Base-by-base conservation (phyloP, 2,797 vertebrate genomes). In the Muscicapa striata region DNA sequence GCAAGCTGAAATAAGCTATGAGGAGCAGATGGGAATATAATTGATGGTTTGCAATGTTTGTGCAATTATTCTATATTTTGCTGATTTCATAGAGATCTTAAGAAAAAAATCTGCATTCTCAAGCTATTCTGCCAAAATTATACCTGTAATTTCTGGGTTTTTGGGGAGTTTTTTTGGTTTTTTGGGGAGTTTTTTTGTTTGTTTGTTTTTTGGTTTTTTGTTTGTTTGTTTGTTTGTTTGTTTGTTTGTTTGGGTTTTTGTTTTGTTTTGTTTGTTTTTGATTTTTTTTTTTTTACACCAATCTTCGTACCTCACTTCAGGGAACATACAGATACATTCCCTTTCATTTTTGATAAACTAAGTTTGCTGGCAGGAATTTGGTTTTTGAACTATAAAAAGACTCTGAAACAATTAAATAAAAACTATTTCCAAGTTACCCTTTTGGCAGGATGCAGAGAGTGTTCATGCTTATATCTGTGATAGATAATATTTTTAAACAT, bases 21-120 rank as follows among this genome's bases (percentile, higher is more conserved):
- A 76, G n/a, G 38, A 96, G 54, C 76, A 95, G 78, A 89, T 78
- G 70, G 66, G 49, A 70, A 29, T 62, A 81, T 55, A 96, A 87
- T 62, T 95, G 72, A 41, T 22, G 22, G 10, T 10, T 76, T 84
- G 46, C 54, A 68, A 5, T 81, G 51, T 91, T 90, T 48, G 43
- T 87, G 74, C 34, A 84, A 58, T 72, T 95, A 69, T 66, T 94
- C 45, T 67, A 13, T 75, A 63, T 76, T 90, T 46, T 84, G 36
- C 34, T 91, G 58, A 89, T 74, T 87, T 61, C 19, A 45, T 34
- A 87, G 64, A 94, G 70, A 66, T 94, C 77, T 81, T 73, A 91
- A 91, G 84, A 96, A 93, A 94, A 70, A 81, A 64, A 49, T 61
- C 32, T 80, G 14, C 38, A 87, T 93, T 79, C 86, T 89, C 32